phyloP scores from a whole-genome alignment of 2,113 vertebrate genomes.

The Ciconia boyciana region DNA sequence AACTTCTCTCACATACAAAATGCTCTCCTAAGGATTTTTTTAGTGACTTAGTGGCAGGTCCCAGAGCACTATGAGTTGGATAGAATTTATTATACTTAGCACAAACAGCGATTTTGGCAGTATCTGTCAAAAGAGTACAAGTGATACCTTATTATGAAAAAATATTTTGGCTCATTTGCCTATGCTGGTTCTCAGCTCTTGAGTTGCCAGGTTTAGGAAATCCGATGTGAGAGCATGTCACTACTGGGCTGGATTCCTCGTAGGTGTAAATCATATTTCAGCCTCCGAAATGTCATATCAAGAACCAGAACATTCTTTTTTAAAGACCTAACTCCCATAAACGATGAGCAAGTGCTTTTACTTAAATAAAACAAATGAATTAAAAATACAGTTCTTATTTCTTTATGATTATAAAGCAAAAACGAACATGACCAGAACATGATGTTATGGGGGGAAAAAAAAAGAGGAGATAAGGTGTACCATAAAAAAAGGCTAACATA shows the following conservation, averaged over 20 bases:
- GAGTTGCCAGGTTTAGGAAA: background rate
- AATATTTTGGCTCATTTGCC: background rate
- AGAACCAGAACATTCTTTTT: background rate
- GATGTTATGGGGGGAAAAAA: accelerated
- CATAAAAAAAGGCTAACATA: background rate
- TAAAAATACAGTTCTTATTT: background rate
- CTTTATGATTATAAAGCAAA: background rate
- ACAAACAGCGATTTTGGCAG: background rate
- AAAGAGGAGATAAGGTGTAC: background rate
- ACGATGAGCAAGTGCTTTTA: background rate
- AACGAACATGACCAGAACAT: background rate
- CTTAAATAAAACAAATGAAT: background rate
- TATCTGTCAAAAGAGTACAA: background rate
- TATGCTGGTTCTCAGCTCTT: background rate
- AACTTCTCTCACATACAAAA: background rate
- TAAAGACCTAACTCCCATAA: background rate
- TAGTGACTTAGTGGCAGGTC: background rate
- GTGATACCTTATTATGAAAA: background rate
- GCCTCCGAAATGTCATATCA: background rate
- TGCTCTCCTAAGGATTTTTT: background rate
- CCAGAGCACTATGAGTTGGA: background rate
- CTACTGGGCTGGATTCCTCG: background rate
- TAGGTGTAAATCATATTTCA: background rate
- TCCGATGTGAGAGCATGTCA: background rate
- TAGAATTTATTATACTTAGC: background rate